Evolutionary conservation across 2,888 invertebrate species (phyloP).

Genomic region (Zhuqinia jingwanae): DNA sequence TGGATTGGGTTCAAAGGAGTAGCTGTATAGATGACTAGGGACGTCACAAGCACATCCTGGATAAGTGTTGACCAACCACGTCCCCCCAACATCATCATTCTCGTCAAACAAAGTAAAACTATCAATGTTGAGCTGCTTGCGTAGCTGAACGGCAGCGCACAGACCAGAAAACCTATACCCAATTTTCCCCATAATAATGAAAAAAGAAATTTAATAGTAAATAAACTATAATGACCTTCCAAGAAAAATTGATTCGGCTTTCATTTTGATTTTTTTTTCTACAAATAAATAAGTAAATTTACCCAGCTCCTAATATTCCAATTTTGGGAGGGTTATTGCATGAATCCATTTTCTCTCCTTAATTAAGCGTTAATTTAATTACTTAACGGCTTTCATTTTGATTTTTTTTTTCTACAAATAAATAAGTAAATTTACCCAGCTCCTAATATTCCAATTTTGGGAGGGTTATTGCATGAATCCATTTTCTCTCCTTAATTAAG

Average conservation of each 20-base stretch:
- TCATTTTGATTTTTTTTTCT: too few relatives aligned
- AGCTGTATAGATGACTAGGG: constrained; percentile 76
- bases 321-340: constrained; percentile 65
- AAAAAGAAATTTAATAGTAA: constrained; percentile 36
- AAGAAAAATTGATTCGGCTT: too few relatives aligned
- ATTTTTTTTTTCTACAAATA: too few relatives aligned
- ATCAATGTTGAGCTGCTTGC: constrained; percentile 69
- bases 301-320: constrained; percentile 74
- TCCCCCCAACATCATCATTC: constrained; percentile 75
- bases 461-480: constrained; percentile 52
- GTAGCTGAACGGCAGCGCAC: constrained; percentile 74
- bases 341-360: constrained; percentile 21
- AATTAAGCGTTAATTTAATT: too few relatives aligned
- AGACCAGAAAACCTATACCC: constrained; percentile 77
- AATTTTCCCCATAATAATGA: too few relatives aligned
- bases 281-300: constrained; percentile 29
- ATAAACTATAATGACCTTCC: not conserved
- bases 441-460: constrained; percentile 71
- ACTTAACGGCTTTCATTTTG: too few relatives aligned
- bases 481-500: too few relatives aligned
- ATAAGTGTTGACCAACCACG: constrained; percentile 74
- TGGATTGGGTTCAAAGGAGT: constrained; percentile 76
- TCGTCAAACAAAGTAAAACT: constrained; percentile 75
- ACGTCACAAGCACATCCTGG: constrained; percentile 76
- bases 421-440: constrained; percentile 66